These are phyloP conservation scores for Argyrosomus japonicus DNA, from an alignment of 2,113 vertebrate species.

Conservation along the genomic window DNA sequence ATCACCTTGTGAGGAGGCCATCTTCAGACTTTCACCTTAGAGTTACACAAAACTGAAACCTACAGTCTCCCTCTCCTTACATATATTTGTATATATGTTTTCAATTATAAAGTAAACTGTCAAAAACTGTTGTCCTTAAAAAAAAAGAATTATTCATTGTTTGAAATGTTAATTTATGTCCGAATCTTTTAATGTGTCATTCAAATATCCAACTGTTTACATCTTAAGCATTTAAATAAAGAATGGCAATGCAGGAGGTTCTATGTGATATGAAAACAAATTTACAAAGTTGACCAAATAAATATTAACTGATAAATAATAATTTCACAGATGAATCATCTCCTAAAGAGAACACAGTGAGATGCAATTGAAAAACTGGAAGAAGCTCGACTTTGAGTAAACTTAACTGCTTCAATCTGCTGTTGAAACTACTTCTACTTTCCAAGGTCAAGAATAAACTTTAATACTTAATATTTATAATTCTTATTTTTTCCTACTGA, in stretches of 20 bases:
- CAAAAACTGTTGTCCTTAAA: not conserved
- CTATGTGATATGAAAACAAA: not conserved
- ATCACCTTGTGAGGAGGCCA: slow-evolving; percentile 13
- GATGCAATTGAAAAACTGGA: not conserved
- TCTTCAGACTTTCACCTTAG: not conserved
- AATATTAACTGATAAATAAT: not conserved
- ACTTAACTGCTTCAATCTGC: too few relatives aligned
- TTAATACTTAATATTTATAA: too few relatives aligned
- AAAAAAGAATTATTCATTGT: not conserved
- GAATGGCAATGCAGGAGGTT: too few relatives aligned
- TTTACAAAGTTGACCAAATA: not conserved
- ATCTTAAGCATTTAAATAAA: too few relatives aligned
- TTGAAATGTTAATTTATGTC: not conserved
- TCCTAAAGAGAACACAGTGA: not conserved
- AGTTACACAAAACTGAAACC: not conserved
- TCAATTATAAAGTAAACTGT: not conserved
- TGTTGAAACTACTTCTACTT: too few relatives aligned
- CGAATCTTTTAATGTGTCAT: not conserved
- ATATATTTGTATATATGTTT: not conserved
- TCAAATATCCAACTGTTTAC: not conserved
- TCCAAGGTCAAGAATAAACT: too few relatives aligned
- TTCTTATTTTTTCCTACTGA: too few relatives aligned
- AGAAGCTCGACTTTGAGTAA: not conserved
- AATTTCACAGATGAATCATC: not conserved
- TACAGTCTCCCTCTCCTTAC: not conserved